Evolutionary conservation across 2,113 vertebrate species (phyloP).

Genomic region (Gallinago undulata): DNA sequence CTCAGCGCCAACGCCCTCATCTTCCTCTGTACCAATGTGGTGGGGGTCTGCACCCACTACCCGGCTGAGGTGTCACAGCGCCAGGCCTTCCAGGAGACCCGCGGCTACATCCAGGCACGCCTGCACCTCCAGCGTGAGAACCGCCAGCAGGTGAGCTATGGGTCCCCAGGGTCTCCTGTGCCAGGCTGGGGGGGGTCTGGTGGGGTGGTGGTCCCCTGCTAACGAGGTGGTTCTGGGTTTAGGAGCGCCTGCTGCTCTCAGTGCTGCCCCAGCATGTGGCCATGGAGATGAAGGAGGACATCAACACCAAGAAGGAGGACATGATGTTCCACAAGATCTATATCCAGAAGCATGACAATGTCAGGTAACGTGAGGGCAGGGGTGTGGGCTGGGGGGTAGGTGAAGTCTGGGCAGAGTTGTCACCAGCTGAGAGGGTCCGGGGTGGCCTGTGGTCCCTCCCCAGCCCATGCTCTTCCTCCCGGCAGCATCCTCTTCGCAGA

Average conservation of each 20-base stretch:
- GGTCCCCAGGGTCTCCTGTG: neutral
- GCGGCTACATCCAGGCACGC: conserved; percentile 94
- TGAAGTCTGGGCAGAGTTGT: neutral
- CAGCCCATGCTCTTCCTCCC: neutral
- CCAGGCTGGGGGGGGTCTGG: neutral
- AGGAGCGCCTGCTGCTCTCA: conserved; percentile 94
- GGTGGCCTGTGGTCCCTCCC: fast-evolving
- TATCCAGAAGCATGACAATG: conserved; percentile 97
- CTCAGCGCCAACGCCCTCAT: conserved; percentile 91
- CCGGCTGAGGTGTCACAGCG: conserved; percentile 95
- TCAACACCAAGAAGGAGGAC: conserved; percentile 96
- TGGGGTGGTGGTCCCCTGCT: neutral
- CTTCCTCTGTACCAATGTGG: conserved; percentile 95
- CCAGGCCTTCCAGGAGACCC: conserved; percentile 96
- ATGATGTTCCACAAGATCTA: conserved; percentile 99
- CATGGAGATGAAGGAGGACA: conserved; percentile 99
- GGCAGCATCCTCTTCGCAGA: conserved; percentile 93
- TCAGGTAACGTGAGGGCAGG: conserved; percentile 75
- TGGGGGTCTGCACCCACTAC: conserved; percentile 96
- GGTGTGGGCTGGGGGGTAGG: neutral
- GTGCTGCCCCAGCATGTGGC: conserved; percentile 96
- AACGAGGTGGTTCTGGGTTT: neutral
- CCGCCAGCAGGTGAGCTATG: conserved; percentile 86
- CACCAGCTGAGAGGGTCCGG: fast-evolving
- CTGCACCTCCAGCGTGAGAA: conserved; percentile 94